These are phyloP conservation scores for Papilio protenor DNA, from an alignment of 2,888 invertebrate genomes.

Conservation along the genomic window DNA sequence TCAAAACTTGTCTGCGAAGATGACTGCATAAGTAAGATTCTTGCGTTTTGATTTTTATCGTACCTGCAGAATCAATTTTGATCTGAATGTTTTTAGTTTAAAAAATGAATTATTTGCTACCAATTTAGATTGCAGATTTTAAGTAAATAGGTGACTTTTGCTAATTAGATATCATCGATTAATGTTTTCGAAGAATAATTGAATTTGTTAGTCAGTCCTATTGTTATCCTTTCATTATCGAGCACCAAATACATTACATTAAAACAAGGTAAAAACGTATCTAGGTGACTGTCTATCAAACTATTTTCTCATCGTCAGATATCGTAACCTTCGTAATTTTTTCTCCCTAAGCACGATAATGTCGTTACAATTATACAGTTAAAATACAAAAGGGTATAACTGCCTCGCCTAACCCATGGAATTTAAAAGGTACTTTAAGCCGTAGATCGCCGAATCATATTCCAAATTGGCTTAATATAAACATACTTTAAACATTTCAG, in stretches of 20 bases:
- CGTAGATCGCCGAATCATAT: too few relatives aligned
- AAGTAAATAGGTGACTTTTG: neutral
- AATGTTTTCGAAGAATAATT: conserved; percentile 5
- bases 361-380: too few relatives aligned
- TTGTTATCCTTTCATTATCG: conserved; percentile 3
- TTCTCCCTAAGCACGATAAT: neutral
- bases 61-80: neutral
- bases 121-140: neutral
- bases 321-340: neutral
- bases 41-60: neutral
- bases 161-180: neutral
- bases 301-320: neutral
- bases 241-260: neutral
- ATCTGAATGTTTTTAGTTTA: neutral
- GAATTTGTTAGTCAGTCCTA: neutral
- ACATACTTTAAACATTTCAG: too few relatives aligned
- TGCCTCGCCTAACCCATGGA: too few relatives aligned
- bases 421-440: too few relatives aligned
- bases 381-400: neutral
- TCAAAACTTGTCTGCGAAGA: conserved; percentile 17
- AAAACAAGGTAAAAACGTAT: conserved; percentile 4
- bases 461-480: too few relatives aligned
- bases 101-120: too few relatives aligned
- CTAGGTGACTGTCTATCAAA: neutral
- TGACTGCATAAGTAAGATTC: neutral